Base-by-base conservation (phyloP, 2,797 vertebrate species). In the Gallinago solitaria region DNA sequence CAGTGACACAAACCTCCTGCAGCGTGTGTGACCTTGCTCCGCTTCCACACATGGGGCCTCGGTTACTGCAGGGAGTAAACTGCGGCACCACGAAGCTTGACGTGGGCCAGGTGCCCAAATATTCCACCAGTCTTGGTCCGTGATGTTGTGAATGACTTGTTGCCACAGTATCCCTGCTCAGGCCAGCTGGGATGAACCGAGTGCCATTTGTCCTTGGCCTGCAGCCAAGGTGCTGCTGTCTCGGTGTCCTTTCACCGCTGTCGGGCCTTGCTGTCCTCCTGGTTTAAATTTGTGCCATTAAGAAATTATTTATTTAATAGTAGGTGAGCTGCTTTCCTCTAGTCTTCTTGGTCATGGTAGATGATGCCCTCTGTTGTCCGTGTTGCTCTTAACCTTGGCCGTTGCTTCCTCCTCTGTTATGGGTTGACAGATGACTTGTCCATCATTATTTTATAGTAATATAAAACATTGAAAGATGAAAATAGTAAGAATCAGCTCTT, bases 41-140 rank as follows among this genome's bases (percentile, higher is more conserved):
- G 65, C 8, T 67, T 23, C n/a, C 35, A 11, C 37, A 11, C 18
- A 5, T 0, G 0, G 0, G 2, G 16, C 24, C 30, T 59, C 69
- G 8, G 37, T 30, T 57, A 61, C 39, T 32, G 53, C 76, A 33
- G 41, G 1, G 24, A 13, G 43, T n/a, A 10, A 56, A 3, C 68
- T 61, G 82, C 69, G 56, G 80, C 56, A n/a, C n/a, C 16, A 3
- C 2, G 1, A n/a, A 41, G 23, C 68, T 84, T 57, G 10, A 30
- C 41, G 1, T 25, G 54, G 57, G 11, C n/a, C n/a, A 19, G 17
- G 21, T 25, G 21, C 45, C 75, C 24, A 0, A 23, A 1, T 14
- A 28, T 32, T 27, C 33, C 8, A 16, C 9, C 6, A 15, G 67
- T 30, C 14, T 32, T 54, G 61, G 16, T 20, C 69, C 0, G 0